Percentiles rank a stretch among this genome's conserved stretches.
These are phyloP conservation scores for Parochlus steinenii DNA, from an alignment of 2,888 invertebrate species.

Conservation along the genomic window DNA sequence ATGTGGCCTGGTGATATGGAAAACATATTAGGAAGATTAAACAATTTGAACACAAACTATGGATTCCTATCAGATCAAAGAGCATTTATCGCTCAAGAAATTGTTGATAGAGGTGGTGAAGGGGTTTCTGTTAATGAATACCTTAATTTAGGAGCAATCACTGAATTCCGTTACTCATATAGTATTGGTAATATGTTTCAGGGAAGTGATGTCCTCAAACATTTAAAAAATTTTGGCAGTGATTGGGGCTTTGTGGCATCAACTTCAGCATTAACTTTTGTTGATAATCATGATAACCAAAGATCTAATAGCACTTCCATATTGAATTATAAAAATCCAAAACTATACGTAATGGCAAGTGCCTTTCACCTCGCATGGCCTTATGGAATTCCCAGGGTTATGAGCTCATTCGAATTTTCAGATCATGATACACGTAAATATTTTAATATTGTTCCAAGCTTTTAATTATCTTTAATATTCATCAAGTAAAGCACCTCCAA, in stretches of 20 bases:
- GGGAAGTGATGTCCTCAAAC: conserved; percentile 39
- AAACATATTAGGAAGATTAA: conserved; percentile 33
- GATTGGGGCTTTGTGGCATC: conserved; percentile 33
- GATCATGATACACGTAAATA: conserved; percentile 27
- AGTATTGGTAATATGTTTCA: conserved; percentile 40
- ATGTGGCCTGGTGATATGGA: conserved; percentile 39
- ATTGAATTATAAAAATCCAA: conserved; percentile 25
- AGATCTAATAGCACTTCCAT: conserved; percentile 36
- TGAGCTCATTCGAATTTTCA: conserved; percentile 36
- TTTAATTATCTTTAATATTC: no score
- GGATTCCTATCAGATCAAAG: conserved; percentile 33
- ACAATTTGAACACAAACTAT: conserved; percentile 30
- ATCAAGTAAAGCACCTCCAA: conserved; percentile 1
- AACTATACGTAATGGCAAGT: conserved; percentile 31
- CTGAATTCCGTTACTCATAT: conserved; percentile 39
- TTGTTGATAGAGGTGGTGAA: conserved; percentile 33
- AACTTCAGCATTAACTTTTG: conserved; percentile 45
- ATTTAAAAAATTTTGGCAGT: conserved; percentile 30
- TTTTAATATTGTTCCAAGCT: no score
- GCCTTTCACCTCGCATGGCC: conserved; percentile 42
- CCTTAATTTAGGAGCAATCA: conserved; percentile 40
- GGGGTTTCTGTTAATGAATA: conserved; percentile 30
- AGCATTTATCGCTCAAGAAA: conserved; percentile 39
- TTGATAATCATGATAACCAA: conserved; percentile 75
- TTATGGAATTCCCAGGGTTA: conserved; percentile 36